Evolutionary conservation across 2,113 vertebrate genomes (phyloP), one percentile per base, ranked within the genome.

Genomic region (Gnathonemus longibarbis): DNA sequence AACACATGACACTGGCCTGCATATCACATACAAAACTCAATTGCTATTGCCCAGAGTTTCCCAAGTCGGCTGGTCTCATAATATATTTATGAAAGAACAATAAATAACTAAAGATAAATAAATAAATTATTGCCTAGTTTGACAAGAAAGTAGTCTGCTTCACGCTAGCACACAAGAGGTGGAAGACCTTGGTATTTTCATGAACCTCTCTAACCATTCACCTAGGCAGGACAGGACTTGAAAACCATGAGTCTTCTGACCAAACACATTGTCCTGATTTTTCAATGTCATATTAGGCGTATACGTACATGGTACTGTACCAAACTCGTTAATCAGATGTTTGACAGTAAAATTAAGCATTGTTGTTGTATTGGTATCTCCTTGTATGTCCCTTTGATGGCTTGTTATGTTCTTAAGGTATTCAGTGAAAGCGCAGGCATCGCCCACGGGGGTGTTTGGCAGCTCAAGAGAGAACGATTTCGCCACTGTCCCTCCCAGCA

Each of bases 331-430:
- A 35, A 5, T 17, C 31, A 80, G 35, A 6, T 80, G 74, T 7
- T 0, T 0, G 15, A 80, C 5, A 42, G 0, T 8, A 3, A 5
- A 39, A 2, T 42, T 3, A 19, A 80, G 1, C 1, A 0, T 3
- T 19, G 1, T 3, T 42, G 5, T 80, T 15, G 0, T 80, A 39
- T 17, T 17, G 3, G 4, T 42, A 19, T 17, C 0, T 42, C 0
- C 35, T 17, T 19, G 31, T 7, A 80, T 8, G 0, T 0, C 1
- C 31, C 0, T 80, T 42, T 42, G 74, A 42, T 80, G 31, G 1
- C 5, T 19, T 42, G 1, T 42, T 8, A 42, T 6, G 35, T 42
- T 5, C 13, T 80, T 80, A 15, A 80, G 74, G 19, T 80, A 42
- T n/a, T 15, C 35, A 5, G 15, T 80, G 74, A 80, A 80, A 2